Evolutionary conservation across 2,888 invertebrate genomes (phyloP).

Genomic region (Agriopis marginaria): DNA sequence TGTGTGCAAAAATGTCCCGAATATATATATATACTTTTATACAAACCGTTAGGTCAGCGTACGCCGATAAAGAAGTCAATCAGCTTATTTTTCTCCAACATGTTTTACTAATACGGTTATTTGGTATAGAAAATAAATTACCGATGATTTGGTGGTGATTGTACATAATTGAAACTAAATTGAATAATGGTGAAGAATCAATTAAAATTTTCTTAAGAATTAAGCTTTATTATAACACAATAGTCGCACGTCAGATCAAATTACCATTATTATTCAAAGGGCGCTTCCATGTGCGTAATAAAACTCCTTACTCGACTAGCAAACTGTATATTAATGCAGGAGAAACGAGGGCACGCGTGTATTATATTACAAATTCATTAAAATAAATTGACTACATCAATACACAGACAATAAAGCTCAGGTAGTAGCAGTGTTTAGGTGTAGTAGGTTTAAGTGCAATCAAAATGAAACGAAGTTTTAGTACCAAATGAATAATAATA

Average conservation of each 20-base stretch:
- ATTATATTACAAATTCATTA: conserved; percentile 36
- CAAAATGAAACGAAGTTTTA: not conserved
- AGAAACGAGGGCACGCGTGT: conserved; percentile 46
- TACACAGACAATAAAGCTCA: conserved; percentile 14
- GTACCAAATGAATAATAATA: not conserved
- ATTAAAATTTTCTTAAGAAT: not conserved
- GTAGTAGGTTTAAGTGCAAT: not conserved
- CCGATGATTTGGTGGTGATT: too few species aligned
- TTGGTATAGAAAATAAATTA: too few species aligned
- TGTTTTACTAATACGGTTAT: too few species aligned
- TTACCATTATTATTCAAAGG: conserved; percentile 36
- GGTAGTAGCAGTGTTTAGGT: too few species aligned
- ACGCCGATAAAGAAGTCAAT: too few species aligned
- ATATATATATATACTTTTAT: too few species aligned
- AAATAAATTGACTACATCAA: conserved; percentile 27
- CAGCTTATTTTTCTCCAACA: too few species aligned
- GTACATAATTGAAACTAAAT: not conserved
- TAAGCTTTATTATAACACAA: conserved; percentile 28
- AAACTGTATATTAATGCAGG: conserved; percentile 52
- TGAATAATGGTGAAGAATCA: not conserved
- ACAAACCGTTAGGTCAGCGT: too few species aligned
- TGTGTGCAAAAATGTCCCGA: too few species aligned
- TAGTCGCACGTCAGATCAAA: conserved; percentile 21
- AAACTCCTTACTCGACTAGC: conserved; percentile 43
- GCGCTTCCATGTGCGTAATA: conserved; percentile 42